These are phyloP conservation scores for Heliothis peltigera DNA, from an alignment of 2,888 invertebrate species.

Conservation along the genomic window DNA sequence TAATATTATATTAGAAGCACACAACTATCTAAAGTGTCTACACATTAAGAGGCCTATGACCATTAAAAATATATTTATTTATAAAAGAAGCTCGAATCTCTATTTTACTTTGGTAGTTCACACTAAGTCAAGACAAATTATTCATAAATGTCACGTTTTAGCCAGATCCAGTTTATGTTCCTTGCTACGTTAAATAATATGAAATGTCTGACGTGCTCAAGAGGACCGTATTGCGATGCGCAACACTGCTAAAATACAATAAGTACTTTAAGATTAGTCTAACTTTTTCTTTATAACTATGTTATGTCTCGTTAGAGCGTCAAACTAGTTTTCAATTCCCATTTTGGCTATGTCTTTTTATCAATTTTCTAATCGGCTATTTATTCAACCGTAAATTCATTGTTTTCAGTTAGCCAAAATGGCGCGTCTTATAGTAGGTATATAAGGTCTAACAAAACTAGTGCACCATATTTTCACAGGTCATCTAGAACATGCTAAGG, in stretches of 20 bases:
- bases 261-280: not conserved
- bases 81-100: conserved; percentile 11
- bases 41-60: conserved; percentile 33
- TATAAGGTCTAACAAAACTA: too few species aligned
- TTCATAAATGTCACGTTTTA: not conserved
- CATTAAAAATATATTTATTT: conserved; percentile 20
- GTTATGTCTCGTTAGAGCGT: too few species aligned
- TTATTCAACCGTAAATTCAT: too few species aligned
- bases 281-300: not conserved
- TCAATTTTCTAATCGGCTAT: too few species aligned
- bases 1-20: conserved; percentile 15
- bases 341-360: too few species aligned
- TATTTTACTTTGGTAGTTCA: conserved; percentile 20
- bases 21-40: conserved; percentile 15
- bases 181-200: not conserved
- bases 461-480: too few species aligned
- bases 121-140: conserved; percentile 8
- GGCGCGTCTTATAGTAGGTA: too few species aligned
- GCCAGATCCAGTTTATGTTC: conserved; percentile 31
- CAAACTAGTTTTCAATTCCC: too few species aligned
- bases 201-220: too few species aligned
- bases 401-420: too few species aligned
- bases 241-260: not conserved
- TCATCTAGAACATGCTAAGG: too few species aligned
- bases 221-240: not conserved